These are phyloP conservation scores for Sesia bembeciformis DNA, from an alignment of 2,888 invertebrate species.

Conservation along the genomic window DNA sequence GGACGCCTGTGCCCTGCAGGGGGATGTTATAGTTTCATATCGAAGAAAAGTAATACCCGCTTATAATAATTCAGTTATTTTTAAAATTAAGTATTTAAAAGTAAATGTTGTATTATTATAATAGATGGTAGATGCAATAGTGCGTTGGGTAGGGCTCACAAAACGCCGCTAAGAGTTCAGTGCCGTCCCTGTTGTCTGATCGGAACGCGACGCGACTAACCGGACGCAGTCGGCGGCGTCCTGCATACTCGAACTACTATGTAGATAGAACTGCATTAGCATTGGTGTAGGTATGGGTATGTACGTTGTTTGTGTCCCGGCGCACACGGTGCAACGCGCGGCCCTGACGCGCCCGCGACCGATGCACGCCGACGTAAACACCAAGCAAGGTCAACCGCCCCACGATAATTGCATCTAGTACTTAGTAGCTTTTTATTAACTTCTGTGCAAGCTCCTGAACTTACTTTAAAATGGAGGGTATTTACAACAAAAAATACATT, in stretches of 20 bases:
- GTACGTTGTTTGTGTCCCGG: conserved; percentile 60
- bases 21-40: no score
- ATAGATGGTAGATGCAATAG: neutral
- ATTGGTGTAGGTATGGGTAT: conserved; percentile 36
- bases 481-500: no score
- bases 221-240: conserved; percentile 51
- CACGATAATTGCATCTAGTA: conserved; percentile 29
- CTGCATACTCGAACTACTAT: conserved; percentile 56
- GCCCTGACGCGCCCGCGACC: conserved; percentile 58
- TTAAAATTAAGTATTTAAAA: neutral
- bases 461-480: neutral
- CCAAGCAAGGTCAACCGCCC: conserved; percentile 62
- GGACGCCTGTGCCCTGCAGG: no score
- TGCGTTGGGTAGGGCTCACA: neutral
- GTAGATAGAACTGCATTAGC: conserved; percentile 37
- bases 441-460: neutral
- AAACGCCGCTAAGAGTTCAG: conserved; percentile 28
- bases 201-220: conserved; percentile 45
- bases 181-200: conserved; percentile 37
- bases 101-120: neutral
- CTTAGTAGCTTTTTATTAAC: conserved; percentile 5
- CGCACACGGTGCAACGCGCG: conserved; percentile 45
- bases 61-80: neutral
- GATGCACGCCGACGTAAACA: conserved; percentile 55
- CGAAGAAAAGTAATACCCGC: no score